Conservation (phyloP, 2,888 invertebrate genomes). For the Coenonympha arcania region DNA sequence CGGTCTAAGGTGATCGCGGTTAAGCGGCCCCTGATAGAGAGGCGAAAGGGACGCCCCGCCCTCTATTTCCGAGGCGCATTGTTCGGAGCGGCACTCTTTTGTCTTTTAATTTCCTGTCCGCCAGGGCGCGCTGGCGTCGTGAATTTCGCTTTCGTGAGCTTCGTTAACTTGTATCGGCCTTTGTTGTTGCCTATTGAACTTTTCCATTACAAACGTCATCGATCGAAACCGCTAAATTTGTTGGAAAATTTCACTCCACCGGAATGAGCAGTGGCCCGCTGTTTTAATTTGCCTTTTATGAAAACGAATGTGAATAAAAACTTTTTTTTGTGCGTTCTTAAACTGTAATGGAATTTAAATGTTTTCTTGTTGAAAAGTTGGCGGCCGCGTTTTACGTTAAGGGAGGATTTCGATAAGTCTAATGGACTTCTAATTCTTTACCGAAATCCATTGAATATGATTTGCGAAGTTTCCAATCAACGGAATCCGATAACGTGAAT, state of each 20-base stretch:
- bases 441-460: conserved; percentile 22
- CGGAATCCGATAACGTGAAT: conserved; percentile 8
- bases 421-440: conserved; percentile 35
- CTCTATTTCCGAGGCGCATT: conserved; percentile 66
- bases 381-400: conserved; percentile 27
- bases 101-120: conserved; percentile 73
- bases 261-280: conserved; percentile 45
- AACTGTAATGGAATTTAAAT: conserved; percentile 56
- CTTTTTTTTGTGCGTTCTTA: conserved; percentile 41
- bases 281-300: conserved; percentile 53
- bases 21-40: conserved; percentile 43
- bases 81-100: conserved; percentile 66
- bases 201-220: conserved; percentile 68
- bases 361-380: conserved; percentile 65
- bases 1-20: conserved; percentile 42
- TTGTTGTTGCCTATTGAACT: conserved; percentile 72
- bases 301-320: conserved; percentile 47
- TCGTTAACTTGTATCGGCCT: conserved; percentile 70
- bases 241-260: conserved; percentile 56
- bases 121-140: conserved; percentile 60
- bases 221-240: conserved; percentile 67
- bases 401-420: conserved; percentile 55
- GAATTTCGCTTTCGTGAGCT: conserved; percentile 69
- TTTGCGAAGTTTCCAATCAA: conserved; percentile 18
- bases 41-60: conserved; percentile 49